phyloP scores from a whole-genome alignment of 2,797 vertebrate genomes.

The Bradypodion ventrale region DNA sequence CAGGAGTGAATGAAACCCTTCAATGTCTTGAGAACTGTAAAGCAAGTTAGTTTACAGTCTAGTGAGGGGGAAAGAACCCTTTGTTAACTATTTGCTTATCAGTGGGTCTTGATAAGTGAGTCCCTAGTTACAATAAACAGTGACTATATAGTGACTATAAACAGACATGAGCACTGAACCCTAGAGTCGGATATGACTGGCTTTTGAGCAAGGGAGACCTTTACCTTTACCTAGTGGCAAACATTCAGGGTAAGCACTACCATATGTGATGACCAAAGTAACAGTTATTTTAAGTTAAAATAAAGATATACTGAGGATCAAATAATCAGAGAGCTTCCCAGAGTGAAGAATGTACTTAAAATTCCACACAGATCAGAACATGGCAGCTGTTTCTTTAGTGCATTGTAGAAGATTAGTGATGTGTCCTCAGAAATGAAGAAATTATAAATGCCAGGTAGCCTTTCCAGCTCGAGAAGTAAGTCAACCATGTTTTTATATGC shows the following conservation, averaged over 20 bases:
- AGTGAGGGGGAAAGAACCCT: conserved; percentile 43
- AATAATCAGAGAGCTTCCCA: not conserved
- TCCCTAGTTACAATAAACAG: no score
- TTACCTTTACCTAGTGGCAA: not conserved
- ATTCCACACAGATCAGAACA: not conserved
- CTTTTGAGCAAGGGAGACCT: no score
- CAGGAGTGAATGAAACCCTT: conserved; percentile 67
- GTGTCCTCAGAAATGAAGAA: not conserved
- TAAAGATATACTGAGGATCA: not conserved
- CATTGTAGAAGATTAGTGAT: not conserved
- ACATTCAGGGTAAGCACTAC: not conserved
- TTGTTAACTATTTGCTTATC: conserved; percentile 54
- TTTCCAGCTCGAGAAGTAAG: conserved; percentile 4
- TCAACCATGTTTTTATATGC: not conserved
- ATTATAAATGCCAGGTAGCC: not conserved
- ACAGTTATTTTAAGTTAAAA: not conserved
- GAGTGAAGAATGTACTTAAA: not conserved
- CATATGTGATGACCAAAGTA: not conserved
- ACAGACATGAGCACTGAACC: no score
- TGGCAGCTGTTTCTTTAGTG: not conserved
- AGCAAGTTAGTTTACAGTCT: conserved; percentile 39
- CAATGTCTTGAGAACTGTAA: conserved; percentile 47
- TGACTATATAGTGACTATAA: no score
- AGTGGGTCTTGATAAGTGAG: conserved; percentile 18
- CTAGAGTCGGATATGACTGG: no score